These are phyloP conservation scores for Anguilla pacifica DNA, from an alignment of 2,797 vertebrate genomes.

Conservation along the genomic window DNA sequence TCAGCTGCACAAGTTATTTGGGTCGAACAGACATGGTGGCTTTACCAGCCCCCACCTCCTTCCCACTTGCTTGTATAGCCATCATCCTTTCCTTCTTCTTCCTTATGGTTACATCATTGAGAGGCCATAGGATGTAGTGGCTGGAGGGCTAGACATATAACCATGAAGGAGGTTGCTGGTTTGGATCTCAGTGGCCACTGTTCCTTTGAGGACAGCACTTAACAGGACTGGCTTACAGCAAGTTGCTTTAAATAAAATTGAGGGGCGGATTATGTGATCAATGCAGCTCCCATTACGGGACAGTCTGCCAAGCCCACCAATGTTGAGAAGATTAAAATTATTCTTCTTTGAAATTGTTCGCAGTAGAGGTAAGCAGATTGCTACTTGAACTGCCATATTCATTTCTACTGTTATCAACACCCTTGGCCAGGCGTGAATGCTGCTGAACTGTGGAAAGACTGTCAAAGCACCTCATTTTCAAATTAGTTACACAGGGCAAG, in stretches of 20 bases:
- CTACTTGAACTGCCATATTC: not conserved
- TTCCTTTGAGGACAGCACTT: not conserved
- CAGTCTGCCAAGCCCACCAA: not conserved
- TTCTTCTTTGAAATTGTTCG: not conserved
- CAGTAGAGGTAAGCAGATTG: not conserved
- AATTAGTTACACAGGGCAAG: not conserved
- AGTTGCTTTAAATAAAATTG: not conserved
- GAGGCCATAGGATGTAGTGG: not conserved
- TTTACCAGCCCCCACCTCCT: not conserved
- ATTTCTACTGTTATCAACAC: not conserved
- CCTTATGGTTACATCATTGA: too few species aligned
- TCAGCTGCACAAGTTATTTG: not conserved
- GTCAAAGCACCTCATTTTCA: not conserved
- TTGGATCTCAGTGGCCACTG: not conserved
- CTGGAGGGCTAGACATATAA: not conserved
- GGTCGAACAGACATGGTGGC: not conserved
- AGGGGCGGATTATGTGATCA: too few species aligned
- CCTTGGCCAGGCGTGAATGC: not conserved
- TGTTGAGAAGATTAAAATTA: not conserved
- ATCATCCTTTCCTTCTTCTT: too few species aligned
- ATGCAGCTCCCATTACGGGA: too few species aligned
- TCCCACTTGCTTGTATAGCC: not conserved
- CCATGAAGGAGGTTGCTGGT: not conserved
- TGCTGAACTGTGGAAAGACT: not conserved
- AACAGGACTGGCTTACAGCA: not conserved